These are phyloP conservation scores for Euwallacea similis DNA, from an alignment of 1,140 invertebrate species.

Conservation along the genomic window DNA sequence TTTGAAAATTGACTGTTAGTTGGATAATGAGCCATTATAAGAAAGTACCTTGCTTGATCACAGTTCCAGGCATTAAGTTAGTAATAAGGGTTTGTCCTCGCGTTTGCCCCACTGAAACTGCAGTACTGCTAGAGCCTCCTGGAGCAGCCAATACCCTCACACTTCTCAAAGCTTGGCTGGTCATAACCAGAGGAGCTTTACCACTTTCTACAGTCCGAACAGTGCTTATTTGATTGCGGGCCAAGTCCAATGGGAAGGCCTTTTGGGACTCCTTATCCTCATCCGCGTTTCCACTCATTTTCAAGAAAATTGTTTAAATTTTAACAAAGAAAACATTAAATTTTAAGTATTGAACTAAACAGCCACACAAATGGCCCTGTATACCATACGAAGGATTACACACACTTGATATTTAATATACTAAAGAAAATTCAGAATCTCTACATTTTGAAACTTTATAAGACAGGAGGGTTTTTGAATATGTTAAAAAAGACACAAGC, in stretches of 20 bases:
- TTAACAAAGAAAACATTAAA: slow-evolving; percentile 11
- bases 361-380: neutral
- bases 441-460: neutral
- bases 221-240: slow-evolving; percentile 47
- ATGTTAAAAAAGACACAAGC: neutral
- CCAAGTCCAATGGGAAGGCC: slow-evolving; percentile 50
- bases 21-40: neutral
- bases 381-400: neutral
- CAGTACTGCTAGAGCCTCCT: slow-evolving; percentile 32
- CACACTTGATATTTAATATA: neutral
- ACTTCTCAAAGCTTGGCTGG: slow-evolving; percentile 47
- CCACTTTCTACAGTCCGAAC: slow-evolving; percentile 47
- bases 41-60: slow-evolving; percentile 50
- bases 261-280: slow-evolving; percentile 52
- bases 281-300: slow-evolving; percentile 51
- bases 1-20: no score
- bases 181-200: slow-evolving; percentile 49
- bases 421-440: neutral
- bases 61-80: slow-evolving; percentile 50
- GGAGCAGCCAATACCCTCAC: slow-evolving; percentile 50
- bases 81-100: slow-evolving; percentile 48
- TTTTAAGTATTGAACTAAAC: neutral
- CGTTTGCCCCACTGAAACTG: slow-evolving; percentile 39
- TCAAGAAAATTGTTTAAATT: slow-evolving; percentile 28
- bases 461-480: neutral